Evolutionary conservation across 2,888 invertebrate genomes (phyloP), one percentile per base, ranked within the genome.

Genomic region (Noctua pronuba): DNA sequence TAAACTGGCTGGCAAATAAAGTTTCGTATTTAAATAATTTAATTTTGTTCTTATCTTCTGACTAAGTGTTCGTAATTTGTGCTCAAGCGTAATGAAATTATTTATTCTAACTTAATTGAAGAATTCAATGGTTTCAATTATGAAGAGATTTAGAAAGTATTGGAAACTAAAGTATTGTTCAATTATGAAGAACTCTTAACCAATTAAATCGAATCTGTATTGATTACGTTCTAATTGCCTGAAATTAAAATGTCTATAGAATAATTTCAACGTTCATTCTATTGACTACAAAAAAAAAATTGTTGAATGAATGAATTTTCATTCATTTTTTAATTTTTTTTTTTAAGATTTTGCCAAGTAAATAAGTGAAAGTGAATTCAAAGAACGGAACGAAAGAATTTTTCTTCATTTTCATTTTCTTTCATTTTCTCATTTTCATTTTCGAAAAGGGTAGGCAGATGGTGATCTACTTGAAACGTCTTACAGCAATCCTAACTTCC

Each of bases 111-210:
- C 8, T 52, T 35, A 55, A 66, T 73, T 73, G n/a, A 67, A 71
- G 2, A 64, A 84, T 71, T 79, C 73, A 79, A 38, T 64, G 24
- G n/a, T 49, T 49, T 62, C n/a, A 49, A 55, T 83, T 55, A 73
- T n/a, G 44, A 49, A 62, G 24, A 73, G 44, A 55, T 70, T 65
- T 6, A 8, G 16, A 60, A 78, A 66, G 68, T 67, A 84, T 83
- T 79, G 55, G 49, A 65, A 60, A 31, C 46, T 62, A 70, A 79
- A 79, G n/a, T 66, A 64, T 58, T 55, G 6, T 74, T 74, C n/a
- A 65, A 71, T 60, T 60, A 18, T 49, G 52, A 66, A 70, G 44
- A 60, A 38, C 55, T 72, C 68, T 64, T 64, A 65, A 44, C 24
- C 24, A 80, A 77, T 81, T 74, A 35, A 31, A 28, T 46, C 1